Evolutionary conservation across 2,888 invertebrate genomes (phyloP).

Genomic region (Synanthedon myopaeformis): DNA sequence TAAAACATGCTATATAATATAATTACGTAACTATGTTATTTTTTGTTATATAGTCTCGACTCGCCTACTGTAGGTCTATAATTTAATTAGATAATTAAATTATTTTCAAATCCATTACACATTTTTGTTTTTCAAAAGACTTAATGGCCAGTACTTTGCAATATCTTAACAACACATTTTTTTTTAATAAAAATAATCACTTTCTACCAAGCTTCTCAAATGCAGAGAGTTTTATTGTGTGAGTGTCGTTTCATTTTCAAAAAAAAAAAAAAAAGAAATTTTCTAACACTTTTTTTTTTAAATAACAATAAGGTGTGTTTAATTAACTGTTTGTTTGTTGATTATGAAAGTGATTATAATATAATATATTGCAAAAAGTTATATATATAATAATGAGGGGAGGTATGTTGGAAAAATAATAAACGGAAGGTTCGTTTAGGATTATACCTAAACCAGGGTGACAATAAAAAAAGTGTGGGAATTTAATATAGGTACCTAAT

Average conservation of each 20-base stretch:
- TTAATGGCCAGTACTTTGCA: no score
- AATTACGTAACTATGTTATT: no score
- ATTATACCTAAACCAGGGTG: no score
- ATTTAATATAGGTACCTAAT: no score
- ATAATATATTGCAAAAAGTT: constrained; percentile 13
- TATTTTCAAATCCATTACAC: no score
- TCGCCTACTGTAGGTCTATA: no score
- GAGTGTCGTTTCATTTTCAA: constrained; percentile 53
- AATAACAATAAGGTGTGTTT: constrained; percentile 1
- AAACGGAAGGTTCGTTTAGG: not conserved
- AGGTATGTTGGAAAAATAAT: not conserved
- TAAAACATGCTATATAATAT: no score
- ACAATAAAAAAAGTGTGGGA: no score
- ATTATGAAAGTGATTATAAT: constrained; percentile 50
- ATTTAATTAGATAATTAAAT: no score
- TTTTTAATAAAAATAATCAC: constrained; percentile 33
- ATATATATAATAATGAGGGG: not conserved
- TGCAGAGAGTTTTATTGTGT: constrained; percentile 13
- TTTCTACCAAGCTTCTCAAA: constrained; percentile 18
- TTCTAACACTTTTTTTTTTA: constrained; percentile 6
- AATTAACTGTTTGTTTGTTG: constrained; percentile 1
- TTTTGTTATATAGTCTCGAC: no score
- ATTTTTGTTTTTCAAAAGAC: no score
- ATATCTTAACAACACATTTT: not conserved
- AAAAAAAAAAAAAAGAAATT: constrained; percentile 14